phyloP scores from a whole-genome alignment of 2,113 vertebrate species.

The Carassius gibelio region DNA sequence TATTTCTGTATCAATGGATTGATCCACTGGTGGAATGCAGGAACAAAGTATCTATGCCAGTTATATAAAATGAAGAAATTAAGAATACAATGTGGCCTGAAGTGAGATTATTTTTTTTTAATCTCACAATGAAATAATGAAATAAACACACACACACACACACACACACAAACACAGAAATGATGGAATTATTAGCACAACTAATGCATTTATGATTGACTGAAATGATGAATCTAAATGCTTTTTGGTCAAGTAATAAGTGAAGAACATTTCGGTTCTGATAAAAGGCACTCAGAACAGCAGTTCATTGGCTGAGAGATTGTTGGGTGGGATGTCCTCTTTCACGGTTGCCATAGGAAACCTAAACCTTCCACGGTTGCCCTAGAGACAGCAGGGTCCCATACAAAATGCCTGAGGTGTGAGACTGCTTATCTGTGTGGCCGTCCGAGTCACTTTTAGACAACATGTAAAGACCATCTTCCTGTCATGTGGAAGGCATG shows the following conservation, averaged over 20 bases:
- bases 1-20: neutral
- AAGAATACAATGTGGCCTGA: too few species aligned
- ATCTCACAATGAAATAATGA: too few species aligned
- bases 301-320: constrained; percentile 63
- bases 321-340: constrained; percentile 57
- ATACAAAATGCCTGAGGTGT: constrained; percentile 57
- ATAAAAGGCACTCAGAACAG: constrained; percentile 57
- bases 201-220: constrained; percentile 19
- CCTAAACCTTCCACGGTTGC: constrained; percentile 72
- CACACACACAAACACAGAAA: too few species aligned
- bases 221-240: neutral
- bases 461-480: neutral
- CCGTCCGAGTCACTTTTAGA: constrained; percentile 22
- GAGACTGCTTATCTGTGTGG: constrained; percentile 40
- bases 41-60: neutral
- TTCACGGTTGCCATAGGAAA: constrained; percentile 75
- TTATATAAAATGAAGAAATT: neutral
- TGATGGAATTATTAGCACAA: too few species aligned
- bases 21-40: neutral
- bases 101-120: too few species aligned
- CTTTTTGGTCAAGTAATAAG: constrained; percentile 38
- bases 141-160: too few species aligned
- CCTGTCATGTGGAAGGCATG: neutral
- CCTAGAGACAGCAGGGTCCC: constrained; percentile 73
- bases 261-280: constrained; percentile 28